These are phyloP conservation scores for Peromyscus eremicus DNA, from an alignment of 2,797 vertebrate genomes.

Conservation along the genomic window DNA sequence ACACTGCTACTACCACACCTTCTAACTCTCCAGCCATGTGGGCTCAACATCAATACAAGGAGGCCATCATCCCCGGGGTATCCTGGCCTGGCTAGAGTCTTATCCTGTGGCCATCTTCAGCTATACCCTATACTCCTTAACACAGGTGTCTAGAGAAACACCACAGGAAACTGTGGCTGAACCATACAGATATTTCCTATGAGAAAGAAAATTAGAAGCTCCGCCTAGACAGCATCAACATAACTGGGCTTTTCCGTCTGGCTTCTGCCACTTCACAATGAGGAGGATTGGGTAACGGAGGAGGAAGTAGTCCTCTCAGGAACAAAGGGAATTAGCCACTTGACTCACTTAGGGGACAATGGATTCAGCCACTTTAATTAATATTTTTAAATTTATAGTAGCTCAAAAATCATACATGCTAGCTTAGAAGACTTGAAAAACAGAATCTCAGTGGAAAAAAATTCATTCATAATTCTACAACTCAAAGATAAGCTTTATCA, in stretches of 20 bases:
- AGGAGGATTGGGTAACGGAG: background rate
- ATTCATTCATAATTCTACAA: background rate
- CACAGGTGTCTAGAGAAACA: background rate
- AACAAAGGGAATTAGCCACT: background rate
- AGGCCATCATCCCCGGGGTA: background rate
- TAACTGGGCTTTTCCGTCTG: background rate
- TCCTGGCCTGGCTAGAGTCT: background rate
- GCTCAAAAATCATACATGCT: background rate
- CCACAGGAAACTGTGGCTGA: background rate
- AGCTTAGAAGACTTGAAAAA: slow-evolving; percentile 20
- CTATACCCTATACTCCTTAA: background rate
- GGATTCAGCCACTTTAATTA: background rate
- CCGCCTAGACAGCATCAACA: background rate
- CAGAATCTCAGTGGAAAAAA: background rate
- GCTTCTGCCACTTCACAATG: background rate
- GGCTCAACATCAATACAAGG: too few relatives aligned
- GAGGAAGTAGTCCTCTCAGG: background rate
- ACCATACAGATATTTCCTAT: slow-evolving; percentile 46
- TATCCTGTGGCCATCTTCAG: background rate
- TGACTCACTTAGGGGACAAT: background rate
- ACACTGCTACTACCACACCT: background rate
- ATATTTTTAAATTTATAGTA: background rate
- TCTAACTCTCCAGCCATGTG: background rate
- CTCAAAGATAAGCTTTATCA: background rate
- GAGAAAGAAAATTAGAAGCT: slow-evolving; percentile 66